Evolutionary conservation across 1,140 invertebrate species (phyloP), one percentile per base, ranked within the genome.

Genomic region (Nasonia longicornis): DNA sequence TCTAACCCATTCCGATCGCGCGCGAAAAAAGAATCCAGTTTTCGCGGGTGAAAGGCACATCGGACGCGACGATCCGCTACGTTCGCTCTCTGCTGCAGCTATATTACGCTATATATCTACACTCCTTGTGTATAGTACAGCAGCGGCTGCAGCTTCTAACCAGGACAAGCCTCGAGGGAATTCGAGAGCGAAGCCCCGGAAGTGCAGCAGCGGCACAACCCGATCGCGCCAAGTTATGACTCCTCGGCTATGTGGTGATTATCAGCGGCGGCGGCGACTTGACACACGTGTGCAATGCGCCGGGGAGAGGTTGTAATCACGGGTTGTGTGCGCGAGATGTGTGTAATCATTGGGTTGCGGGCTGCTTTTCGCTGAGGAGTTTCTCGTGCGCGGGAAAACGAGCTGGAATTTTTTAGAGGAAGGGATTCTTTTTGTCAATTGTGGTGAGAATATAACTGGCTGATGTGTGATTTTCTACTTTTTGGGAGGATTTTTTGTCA

Each of bases 241-340:
- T 71, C 69, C 66, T 71, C 69, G 35, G 14, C 69, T 71, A 42
- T 42, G 69, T n/a, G 31, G 69, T 73, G 71, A 73, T 73, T 73
- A 73, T 73, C 38, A 29, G n/a, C 71, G 22, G n/a, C 38, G 38
- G 38, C 38, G 38, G 38, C 71, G 45, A 29, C 71, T 73, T 29
- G 42, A 73, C 71, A 52, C 38, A 35, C 26, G 10, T 7, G 71
- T 58, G 52, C n/a, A 58, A 58, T 20, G 52, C 38, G 38, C 20
- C 52, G 52, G 16, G 52, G 16, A 58, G 52, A 58, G 20, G 20
- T 20, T 12, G 31, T 69, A 69, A 69, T 69, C 66, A 48, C n/a
- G 38, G n/a, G 71, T 29, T 48, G 71, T 45, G n/a, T 0, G 7
- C 22, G 45, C 8, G 35, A 42, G 38, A n/a, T 58, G 52, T 58